Base-by-base conservation (phyloP, 2,888 invertebrate species). In the Odontocolon sp. region DNA sequence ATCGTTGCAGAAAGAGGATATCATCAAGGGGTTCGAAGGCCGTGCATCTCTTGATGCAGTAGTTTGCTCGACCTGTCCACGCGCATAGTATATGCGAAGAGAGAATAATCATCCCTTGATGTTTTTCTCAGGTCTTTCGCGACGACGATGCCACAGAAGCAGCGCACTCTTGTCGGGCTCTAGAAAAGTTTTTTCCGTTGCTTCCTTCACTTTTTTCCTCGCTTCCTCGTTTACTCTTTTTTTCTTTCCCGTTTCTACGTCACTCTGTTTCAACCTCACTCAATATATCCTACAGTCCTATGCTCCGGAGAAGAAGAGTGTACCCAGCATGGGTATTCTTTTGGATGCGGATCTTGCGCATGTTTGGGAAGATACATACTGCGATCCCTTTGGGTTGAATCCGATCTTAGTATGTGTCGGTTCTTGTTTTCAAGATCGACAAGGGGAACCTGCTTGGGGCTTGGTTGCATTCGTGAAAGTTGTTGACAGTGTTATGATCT, bases 21-120 rank as follows among this genome's bases (percentile, higher is more conserved):
- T 33, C 38, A 54, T 64, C 52, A 26, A 16, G 36, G 14, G 16
- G 45, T 56, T 50, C 61, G 63, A 52, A 68, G 63, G 45, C 66
- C 67, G 31, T 36, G 59, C 6, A 45, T 45, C 57, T 28, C 21
- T 61, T 21, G 28, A 61, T 45, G 45, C n/a, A 40, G 59, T 16
- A 16, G 45, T 42, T 59, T 59, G 66, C 66, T 57, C 33, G 64
- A 52, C 64, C 57, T 52, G 56, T 11, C 11, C 50, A 36, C 47
- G 28, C 3, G 50, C 36, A 45, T 42, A 45, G 74, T 64, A 52
- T 52, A 76, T 23, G 50, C 59, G 56, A 66, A 67, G 66, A 76
- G 72, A 73, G 76, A 69, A 73, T 68, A 67, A 70, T 75, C 72
- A 72, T 74, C 77, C 78, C 80, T 80, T 77, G 78, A 80, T 80